A percentile compares a stretch with the other conserved stretches of the same genome.
Conservation (phyloP, 2,113 vertebrate species). For the Rhinolophus ferrumequinum region DNA sequence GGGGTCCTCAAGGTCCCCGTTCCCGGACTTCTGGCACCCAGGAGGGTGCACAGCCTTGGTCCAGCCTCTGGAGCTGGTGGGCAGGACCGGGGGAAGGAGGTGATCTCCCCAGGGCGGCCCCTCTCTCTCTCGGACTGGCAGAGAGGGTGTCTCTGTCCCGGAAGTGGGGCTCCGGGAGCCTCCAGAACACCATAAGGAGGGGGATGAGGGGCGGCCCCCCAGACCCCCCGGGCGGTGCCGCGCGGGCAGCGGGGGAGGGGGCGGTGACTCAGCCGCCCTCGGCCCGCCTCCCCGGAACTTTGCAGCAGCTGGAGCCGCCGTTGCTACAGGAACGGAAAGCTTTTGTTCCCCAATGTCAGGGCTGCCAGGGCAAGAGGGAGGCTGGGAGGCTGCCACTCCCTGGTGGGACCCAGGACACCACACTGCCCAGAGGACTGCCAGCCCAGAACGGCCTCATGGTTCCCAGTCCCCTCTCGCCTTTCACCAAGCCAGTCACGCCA, state of each 20-base stretch:
- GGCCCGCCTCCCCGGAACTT: slow-evolving; percentile 79
- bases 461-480: background rate
- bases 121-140: background rate
- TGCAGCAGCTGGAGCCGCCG: slow-evolving; percentile 78
- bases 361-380: slow-evolving; percentile 18
- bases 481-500: background rate
- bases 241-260: slow-evolving; percentile 47
- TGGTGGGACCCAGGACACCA: background rate
- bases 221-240: background rate
- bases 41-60: background rate
- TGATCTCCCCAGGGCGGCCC: background rate
- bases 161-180: background rate
- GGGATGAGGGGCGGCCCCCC: background rate
- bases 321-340: slow-evolving; percentile 81
- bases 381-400: slow-evolving; percentile 33
- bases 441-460: background rate
- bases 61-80: background rate
- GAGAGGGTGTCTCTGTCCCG: background rate
- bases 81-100: background rate
- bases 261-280: slow-evolving; percentile 80
- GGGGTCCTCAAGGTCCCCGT: background rate
- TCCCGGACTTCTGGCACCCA: background rate
- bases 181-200: background rate
- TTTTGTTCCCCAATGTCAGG: slow-evolving; percentile 80
- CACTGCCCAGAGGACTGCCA: background rate